These are phyloP conservation scores for Penelope pileata DNA, from an alignment of 2,113 vertebrate genomes.

Conservation along the genomic window DNA sequence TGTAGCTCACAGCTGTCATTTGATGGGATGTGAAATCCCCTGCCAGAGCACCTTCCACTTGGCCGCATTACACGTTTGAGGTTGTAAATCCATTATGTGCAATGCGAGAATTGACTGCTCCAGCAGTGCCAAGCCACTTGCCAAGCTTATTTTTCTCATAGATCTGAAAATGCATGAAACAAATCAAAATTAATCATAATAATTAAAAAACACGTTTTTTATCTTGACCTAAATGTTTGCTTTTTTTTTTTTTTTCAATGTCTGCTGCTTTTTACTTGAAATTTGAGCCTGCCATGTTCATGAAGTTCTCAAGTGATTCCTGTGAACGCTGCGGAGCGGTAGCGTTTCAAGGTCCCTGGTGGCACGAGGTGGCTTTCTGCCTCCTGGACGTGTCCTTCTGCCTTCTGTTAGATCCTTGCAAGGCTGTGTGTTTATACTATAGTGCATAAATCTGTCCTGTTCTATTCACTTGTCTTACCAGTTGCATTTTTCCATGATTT, in stretches of 20 bases:
- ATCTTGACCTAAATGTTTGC: neutral
- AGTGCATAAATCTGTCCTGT: neutral
- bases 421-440: neutral
- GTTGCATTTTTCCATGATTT: neutral
- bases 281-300: neutral
- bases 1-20: neutral
- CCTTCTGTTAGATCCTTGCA: neutral
- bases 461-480: neutral
- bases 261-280: neutral
- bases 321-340: accelerated
- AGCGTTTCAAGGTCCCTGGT: accelerated
- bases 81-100: neutral
- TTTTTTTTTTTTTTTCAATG: accelerated
- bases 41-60: neutral
- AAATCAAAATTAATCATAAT: neutral
- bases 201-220: neutral
- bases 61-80: accelerated
- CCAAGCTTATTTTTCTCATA: neutral
- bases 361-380: neutral
- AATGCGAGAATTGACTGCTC: neutral
- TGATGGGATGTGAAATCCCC: neutral
- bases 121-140: neutral
- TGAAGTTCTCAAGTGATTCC: neutral
- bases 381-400: neutral
- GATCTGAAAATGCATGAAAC: accelerated